Percentiles rank a stretch among this genome's conserved stretches.
Evolutionary conservation across 64 coral and sea anemone genomes (phyloP).

Genomic region (Montipora efflorescens): DNA sequence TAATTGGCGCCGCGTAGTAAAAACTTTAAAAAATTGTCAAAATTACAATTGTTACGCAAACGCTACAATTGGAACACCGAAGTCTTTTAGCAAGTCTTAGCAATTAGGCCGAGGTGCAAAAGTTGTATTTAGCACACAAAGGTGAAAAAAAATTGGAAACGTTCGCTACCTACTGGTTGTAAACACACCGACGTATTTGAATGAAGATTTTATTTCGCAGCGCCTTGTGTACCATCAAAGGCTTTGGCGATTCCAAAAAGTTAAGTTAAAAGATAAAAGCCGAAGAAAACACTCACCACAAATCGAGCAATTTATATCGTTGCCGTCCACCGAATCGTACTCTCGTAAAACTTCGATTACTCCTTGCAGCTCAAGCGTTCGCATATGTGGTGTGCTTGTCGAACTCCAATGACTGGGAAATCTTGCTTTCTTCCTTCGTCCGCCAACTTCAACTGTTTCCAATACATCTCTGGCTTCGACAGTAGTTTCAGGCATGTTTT

Average conservation of each 20-base stretch:
- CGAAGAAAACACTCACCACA: conserved; percentile 86
- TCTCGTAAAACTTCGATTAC: conserved; percentile 97
- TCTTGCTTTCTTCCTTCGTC: conserved; percentile 81
- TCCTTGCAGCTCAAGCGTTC: conserved; percentile 91
- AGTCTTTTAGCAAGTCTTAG: background rate
- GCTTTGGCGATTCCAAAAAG: background rate
- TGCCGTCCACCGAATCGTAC: conserved; percentile 93
- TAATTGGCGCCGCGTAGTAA: conserved; percentile 59
- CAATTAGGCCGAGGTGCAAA: background rate
- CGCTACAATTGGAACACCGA: background rate
- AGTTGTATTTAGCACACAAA: background rate
- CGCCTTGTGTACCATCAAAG: background rate
- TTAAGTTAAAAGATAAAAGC: background rate
- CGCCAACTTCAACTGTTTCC: conserved; percentile 73
- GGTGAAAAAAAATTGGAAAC: conserved; percentile 13
- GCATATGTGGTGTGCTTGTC: conserved; percentile 57
- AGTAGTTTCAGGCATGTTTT: conserved; percentile 88
- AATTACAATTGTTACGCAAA: conserved; percentile 41
- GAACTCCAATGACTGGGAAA: conserved; percentile 82
- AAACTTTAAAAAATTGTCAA: conserved; percentile 73
- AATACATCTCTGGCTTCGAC: conserved; percentile 72
- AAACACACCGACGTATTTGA: conserved; percentile 42
- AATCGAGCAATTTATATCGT: conserved; percentile 98
- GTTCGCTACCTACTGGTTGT: background rate
- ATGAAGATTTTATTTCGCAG: conserved; percentile 44